Evolutionary conservation across 2,888 invertebrate genomes (phyloP).

Genomic region (Drosophila subquinaria): DNA sequence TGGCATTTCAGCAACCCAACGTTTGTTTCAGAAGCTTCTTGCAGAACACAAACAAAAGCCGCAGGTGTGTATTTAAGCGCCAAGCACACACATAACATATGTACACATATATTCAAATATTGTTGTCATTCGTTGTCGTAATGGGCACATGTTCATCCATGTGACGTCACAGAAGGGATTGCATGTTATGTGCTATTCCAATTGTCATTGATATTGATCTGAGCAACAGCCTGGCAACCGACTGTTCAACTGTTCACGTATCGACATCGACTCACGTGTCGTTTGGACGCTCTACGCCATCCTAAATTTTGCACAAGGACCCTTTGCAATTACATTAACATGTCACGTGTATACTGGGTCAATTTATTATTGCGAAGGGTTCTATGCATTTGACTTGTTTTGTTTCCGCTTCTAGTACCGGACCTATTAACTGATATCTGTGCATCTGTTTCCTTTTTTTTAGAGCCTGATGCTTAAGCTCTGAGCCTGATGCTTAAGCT

Average conservation of each 20-base stretch:
- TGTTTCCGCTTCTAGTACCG: not conserved
- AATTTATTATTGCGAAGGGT: not conserved
- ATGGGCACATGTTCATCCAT: conserved; percentile 73
- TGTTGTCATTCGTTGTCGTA: conserved; percentile 36
- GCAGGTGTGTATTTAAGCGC: conserved; percentile 11
- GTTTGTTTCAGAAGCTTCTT: not conserved
- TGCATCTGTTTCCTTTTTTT: not conserved
- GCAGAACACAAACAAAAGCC: not conserved
- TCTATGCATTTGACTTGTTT: not conserved
- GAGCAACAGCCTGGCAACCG: conserved; percentile 13
- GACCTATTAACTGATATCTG: not conserved
- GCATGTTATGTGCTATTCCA: conserved; percentile 29
- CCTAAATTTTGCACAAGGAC: conserved; percentile 5
- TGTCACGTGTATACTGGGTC: conserved; percentile 11
- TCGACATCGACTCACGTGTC: conserved; percentile 40
- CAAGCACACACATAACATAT: not conserved
- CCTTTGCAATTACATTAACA: not conserved
- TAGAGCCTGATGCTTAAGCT: not conserved
- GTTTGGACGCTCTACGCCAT: conserved; percentile 6
- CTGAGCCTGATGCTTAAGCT: not conserved
- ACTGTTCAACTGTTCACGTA: not conserved
- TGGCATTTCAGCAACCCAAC: not conserved
- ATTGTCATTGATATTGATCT: conserved; percentile 1
- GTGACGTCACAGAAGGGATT: conserved; percentile 65
- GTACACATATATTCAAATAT: not conserved